Percentiles rank a stretch among this genome's conserved stretches.
These are phyloP conservation scores for Aethina tumida DNA, from an alignment of 1,140 invertebrate species.

Conservation along the genomic window DNA sequence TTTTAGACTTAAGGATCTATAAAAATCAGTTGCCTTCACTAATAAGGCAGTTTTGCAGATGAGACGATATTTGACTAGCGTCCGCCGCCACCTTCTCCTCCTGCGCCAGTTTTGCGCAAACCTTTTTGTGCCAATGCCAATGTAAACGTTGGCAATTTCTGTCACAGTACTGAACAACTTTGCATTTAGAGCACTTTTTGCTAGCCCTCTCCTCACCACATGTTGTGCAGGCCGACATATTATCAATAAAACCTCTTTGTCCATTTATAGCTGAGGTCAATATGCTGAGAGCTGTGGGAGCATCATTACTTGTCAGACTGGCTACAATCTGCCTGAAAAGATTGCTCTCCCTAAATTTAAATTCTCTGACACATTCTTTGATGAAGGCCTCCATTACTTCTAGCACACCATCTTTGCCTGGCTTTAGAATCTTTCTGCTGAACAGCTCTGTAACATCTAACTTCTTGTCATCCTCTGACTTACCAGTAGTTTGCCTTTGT, in stretches of 20 bases:
- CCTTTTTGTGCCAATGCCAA: slow-evolving; percentile 94
- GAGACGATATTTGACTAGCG: slow-evolving; percentile 17
- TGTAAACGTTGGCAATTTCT: slow-evolving; percentile 88
- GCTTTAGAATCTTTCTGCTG: slow-evolving; percentile 65
- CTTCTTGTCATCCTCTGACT: slow-evolving; percentile 42
- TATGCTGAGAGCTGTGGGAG: slow-evolving; percentile 58
- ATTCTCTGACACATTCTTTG: slow-evolving; percentile 74
- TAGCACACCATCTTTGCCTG: slow-evolving; percentile 62
- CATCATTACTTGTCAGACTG: slow-evolving; percentile 59
- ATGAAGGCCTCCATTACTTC: slow-evolving; percentile 76
- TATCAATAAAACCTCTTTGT: slow-evolving; percentile 65
- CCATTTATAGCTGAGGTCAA: slow-evolving; percentile 85
- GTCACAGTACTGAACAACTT: slow-evolving; percentile 88
- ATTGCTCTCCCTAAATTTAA: slow-evolving; percentile 76
- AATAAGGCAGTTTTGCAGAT: slow-evolving; percentile 23
- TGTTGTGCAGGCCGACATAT: slow-evolving; percentile 65
- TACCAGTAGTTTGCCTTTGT: slow-evolving; percentile 36
- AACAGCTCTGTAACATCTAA: slow-evolving; percentile 61
- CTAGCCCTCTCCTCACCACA: slow-evolving; percentile 81
- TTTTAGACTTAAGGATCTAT: no score
- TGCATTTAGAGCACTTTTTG: slow-evolving; percentile 94
- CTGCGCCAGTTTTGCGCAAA: slow-evolving; percentile 49
- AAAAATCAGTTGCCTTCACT: no score
- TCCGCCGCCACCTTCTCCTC: slow-evolving; percentile 12
- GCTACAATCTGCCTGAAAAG: slow-evolving; percentile 77